Percentiles rank a stretch among this genome's conserved stretches.
phyloP scores from a whole-genome alignment of 2,888 invertebrate species.

The Andrena minutula region DNA sequence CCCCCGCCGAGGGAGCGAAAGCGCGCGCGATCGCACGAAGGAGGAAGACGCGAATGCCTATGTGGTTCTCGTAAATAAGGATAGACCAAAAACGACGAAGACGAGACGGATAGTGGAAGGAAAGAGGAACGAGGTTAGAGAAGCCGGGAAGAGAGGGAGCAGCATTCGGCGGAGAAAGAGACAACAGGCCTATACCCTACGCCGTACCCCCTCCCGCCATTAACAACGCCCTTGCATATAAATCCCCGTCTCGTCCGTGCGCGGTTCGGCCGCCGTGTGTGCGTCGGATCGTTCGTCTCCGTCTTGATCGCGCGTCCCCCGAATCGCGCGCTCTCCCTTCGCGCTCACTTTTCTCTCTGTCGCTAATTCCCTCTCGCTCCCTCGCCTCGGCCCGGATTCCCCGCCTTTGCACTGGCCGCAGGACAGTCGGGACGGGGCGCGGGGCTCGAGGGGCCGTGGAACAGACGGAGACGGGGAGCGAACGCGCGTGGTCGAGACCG shows the following conservation, averaged over 20 bases:
- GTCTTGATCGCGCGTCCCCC: slow-evolving; percentile 63
- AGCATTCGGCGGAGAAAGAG: slow-evolving; percentile 42
- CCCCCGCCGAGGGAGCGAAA: slow-evolving; percentile 23
- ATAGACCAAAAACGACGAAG: slow-evolving; percentile 53
- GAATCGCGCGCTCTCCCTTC: slow-evolving; percentile 53
- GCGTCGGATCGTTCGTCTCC: slow-evolving; percentile 67
- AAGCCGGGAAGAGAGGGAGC: slow-evolving; percentile 42
- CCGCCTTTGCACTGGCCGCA: slow-evolving; percentile 76
- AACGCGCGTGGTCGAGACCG: slow-evolving; percentile 59
- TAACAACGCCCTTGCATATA: slow-evolving; percentile 85
- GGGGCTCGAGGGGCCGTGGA: slow-evolving; percentile 61
- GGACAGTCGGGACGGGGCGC: slow-evolving; percentile 64
- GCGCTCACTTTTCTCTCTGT: slow-evolving; percentile 55
- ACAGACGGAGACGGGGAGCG: slow-evolving; percentile 59
- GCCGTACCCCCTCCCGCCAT: slow-evolving; percentile 79
- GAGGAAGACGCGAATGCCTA: slow-evolving; percentile 29
- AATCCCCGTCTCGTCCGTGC: slow-evolving; percentile 80
- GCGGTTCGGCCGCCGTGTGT: slow-evolving; percentile 56
- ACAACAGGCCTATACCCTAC: slow-evolving; percentile 68
- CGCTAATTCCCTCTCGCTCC: slow-evolving; percentile 57
- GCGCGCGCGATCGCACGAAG: not conserved
- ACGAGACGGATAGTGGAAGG: slow-evolving; percentile 27
- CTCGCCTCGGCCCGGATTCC: slow-evolving; percentile 69
- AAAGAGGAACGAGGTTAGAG: slow-evolving; percentile 48
- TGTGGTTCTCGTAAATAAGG: slow-evolving; percentile 57